Base-by-base conservation (phyloP, 2,888 invertebrate species). In the Pseudeuparius sepicola region DNA sequence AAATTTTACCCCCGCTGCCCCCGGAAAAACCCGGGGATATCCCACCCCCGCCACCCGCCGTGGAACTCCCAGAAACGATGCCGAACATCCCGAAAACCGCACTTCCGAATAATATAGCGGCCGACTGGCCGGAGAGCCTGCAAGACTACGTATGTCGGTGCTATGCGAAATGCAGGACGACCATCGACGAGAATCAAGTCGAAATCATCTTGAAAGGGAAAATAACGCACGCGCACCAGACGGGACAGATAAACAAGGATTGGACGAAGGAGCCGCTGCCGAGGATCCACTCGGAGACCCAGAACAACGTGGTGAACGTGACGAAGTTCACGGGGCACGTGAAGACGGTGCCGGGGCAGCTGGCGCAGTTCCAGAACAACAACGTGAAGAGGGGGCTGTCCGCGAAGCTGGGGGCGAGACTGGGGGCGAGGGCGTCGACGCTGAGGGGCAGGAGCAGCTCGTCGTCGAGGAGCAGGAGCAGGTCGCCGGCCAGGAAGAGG, bases 201-300 rank as follows among this genome's bases (percentile, higher is more conserved):
- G 90, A 94, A 60, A 86, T 88, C 45, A 87, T 89, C 53, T 68
- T 98, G 37, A 93, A 93, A 63, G 90, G 90, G 23, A 87, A 93
- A 65, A 83, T 97, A 42, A 90, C 89, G 33, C 78, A 84, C 37
- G 86, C 93, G 10, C 87, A 90, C 28, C 83, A 83, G 55, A 82
- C 83, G 51, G 88, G 88, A 42, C 83, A 85, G 46, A 71, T 92
- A 26, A 83, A 83, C 75, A 85, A 89, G 55, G 88, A 97, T 66
- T 98, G 98, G 98, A 82, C 83, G 50, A 78, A 75, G 43, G 96
- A 97, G 60, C 87, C 93, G 16, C 71, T 96, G 47, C 96, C 96
- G 24, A 85, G 80, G 61, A 82, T 85, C 34, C 75, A 83, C 55
- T 84, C 84, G 59, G 84, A 85, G 58, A 70, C 81, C 20, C 75